Percentiles rank a stretch among this genome's conserved stretches.
Conservation (phyloP, 2,797 vertebrate genomes). For the Macropus fuliginosus region DNA sequence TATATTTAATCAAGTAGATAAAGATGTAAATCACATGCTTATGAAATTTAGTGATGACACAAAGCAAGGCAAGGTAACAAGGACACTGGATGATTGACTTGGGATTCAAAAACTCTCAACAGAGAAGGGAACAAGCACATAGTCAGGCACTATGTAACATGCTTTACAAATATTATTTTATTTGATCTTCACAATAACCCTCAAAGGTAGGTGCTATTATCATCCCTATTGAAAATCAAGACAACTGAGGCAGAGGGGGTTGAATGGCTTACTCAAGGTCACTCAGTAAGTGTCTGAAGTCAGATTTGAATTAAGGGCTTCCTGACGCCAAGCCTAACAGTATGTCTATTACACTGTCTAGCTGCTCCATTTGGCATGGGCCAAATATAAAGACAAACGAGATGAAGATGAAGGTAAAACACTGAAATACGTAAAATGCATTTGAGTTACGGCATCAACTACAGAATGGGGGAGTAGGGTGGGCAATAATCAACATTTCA, state of each 20-base stretch:
- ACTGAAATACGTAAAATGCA: background rate
- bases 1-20: background rate
- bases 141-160: background rate
- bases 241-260: background rate
- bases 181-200: background rate
- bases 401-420: too few relatives aligned
- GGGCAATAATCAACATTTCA: background rate
- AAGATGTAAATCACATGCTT: background rate
- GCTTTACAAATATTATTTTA: background rate
- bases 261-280: background rate
- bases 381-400: background rate
- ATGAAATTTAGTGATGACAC: background rate
- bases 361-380: background rate
- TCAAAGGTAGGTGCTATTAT: background rate
- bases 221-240: background rate
- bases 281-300: background rate
- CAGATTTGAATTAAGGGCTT: background rate
- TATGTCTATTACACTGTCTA: background rate
- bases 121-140: background rate
- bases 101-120: background rate
- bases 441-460: background rate
- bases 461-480: background rate
- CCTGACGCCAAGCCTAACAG: background rate
- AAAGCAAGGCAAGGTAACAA: background rate
- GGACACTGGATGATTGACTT: background rate